A percentile compares a stretch with the other conserved stretches of the same genome.
phyloP scores from a whole-genome alignment of 2,797 vertebrate species.

The Acanthurus lineatus region DNA sequence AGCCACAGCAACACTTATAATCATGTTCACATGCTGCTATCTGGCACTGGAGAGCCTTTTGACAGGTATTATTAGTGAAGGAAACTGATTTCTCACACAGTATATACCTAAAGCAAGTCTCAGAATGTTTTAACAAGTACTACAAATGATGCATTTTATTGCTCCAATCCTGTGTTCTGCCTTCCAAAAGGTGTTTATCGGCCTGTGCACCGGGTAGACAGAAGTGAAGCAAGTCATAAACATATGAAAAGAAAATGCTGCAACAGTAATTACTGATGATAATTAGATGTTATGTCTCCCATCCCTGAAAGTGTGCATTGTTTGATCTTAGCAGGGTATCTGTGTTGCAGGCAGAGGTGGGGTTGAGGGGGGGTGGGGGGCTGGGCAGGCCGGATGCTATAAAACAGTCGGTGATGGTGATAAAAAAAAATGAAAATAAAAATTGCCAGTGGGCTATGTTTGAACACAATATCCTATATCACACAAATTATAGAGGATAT shows the following conservation, averaged over 20 bases:
- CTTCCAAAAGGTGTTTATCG: not conserved
- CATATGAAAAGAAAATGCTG: not conserved
- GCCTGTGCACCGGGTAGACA: not conserved
- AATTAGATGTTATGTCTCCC: not conserved
- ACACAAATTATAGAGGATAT: constrained; percentile 2
- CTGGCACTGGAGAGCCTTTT: not conserved
- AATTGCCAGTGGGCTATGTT: not conserved
- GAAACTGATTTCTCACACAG: constrained; percentile 19
- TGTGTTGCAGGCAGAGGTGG: not conserved
- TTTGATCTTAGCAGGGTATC: not conserved
- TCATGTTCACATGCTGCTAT: constrained; percentile 9
- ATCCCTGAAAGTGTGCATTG: not conserved
- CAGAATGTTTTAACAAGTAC: not conserved
- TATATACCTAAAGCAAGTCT: not conserved
- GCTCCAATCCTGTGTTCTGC: not conserved
- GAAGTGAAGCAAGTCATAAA: not conserved
- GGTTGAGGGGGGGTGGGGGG: too few species aligned
- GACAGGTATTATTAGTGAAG: constrained; percentile 26
- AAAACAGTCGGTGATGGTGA: not conserved
- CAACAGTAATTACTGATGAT: not conserved
- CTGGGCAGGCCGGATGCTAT: not conserved
- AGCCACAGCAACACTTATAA: constrained; percentile 13
- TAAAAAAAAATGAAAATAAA: not conserved
- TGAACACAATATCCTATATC: not conserved
- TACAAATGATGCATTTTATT: not conserved